These are phyloP conservation scores for Cephonodes hylas DNA, from an alignment of 2,888 invertebrate genomes.

Conservation along the genomic window DNA sequence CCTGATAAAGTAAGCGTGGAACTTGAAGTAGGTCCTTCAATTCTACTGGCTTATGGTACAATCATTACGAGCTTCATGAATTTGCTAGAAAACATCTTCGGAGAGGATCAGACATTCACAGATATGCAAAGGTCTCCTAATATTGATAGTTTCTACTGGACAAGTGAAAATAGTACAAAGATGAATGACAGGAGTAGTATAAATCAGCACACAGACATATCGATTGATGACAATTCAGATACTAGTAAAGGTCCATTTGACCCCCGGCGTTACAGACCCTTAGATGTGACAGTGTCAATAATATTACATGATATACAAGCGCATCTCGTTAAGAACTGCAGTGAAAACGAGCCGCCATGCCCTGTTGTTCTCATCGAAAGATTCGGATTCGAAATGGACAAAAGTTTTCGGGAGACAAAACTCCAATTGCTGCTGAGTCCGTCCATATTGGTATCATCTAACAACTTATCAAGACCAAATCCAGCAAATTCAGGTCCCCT, in stretches of 20 bases:
- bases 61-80: conserved; percentile 94
- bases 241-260: conserved; percentile 86
- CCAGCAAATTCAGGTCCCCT: conserved; percentile 72
- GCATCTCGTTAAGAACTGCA: conserved; percentile 95
- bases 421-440: conserved; percentile 95
- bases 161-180: conserved; percentile 64
- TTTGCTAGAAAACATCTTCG: conserved; percentile 97
- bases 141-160: conserved; percentile 62
- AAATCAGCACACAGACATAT: conserved; percentile 77
- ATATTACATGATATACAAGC: conserved; percentile 98
- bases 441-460: conserved; percentile 89
- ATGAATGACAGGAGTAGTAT: conserved; percentile 63
- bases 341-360: conserved; percentile 93
- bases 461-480: conserved; percentile 85
- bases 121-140: conserved; percentile 90
- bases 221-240: conserved; percentile 84
- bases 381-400: conserved; percentile 98
- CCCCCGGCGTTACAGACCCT: conserved; percentile 91
- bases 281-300: conserved; percentile 95
- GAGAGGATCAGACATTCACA: conserved; percentile 96
- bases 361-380: conserved; percentile 94
- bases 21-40: conserved; percentile 96
- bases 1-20: conserved; percentile 96
- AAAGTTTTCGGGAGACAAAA: conserved; percentile 94
- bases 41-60: conserved; percentile 94